phyloP scores from a whole-genome alignment of 2,797 vertebrate genomes.

The Tangara arthus region DNA sequence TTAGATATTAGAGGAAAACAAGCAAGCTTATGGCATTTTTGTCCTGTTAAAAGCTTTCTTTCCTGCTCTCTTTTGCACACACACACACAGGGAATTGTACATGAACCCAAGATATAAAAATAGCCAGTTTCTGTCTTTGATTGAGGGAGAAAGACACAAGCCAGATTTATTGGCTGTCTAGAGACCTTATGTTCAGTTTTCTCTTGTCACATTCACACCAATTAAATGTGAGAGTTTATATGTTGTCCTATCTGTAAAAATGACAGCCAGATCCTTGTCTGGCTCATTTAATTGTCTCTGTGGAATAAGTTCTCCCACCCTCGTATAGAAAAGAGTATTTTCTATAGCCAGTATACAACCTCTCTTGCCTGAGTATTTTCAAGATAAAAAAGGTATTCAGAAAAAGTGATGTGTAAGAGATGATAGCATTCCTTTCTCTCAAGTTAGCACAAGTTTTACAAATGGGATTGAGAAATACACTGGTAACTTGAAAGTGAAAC shows the following conservation, averaged over 20 bases:
- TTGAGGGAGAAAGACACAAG: slow-evolving; percentile 35
- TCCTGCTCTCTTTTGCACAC: not conserved
- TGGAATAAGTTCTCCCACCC: not conserved
- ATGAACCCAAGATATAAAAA: slow-evolving; percentile 22
- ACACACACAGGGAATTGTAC: not conserved
- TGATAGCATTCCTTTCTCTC: not conserved
- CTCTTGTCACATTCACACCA: slow-evolving; percentile 55
- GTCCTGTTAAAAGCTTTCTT: not conserved
- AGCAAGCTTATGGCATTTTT: not conserved
- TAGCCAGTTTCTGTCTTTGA: slow-evolving; percentile 29
- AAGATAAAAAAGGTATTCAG: not conserved
- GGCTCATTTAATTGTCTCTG: slow-evolving; percentile 49
- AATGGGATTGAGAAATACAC: not conserved
- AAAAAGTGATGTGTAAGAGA: not conserved
- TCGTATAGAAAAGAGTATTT: not conserved
- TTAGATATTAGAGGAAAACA: not conserved
- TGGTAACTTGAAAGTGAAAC: not conserved
- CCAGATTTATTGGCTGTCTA: slow-evolving; percentile 57
- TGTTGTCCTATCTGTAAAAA: slow-evolving; percentile 60
- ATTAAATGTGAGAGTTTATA: slow-evolving; percentile 66
- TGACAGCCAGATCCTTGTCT: slow-evolving; percentile 53
- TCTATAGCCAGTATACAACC: not conserved
- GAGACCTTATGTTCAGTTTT: slow-evolving; percentile 67
- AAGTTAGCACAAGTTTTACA: not conserved
- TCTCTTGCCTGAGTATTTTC: not conserved